Percentiles rank a stretch among this genome's conserved stretches.
phyloP scores from a whole-genome alignment of 2,888 invertebrate genomes.

The Alentia gelatinosa region DNA sequence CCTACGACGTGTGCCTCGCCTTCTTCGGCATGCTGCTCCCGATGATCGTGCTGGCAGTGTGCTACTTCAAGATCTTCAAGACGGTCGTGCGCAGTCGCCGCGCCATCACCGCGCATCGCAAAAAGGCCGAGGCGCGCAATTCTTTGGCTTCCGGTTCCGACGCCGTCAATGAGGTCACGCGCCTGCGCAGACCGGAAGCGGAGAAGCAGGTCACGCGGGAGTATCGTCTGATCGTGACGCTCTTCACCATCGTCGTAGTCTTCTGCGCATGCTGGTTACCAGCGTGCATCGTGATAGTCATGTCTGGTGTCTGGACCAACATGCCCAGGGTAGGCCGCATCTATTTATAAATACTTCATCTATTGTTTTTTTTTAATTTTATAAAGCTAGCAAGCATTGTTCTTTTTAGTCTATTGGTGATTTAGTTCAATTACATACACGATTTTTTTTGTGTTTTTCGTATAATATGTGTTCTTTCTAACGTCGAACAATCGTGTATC shows the following conservation, averaged over 20 bases:
- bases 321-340: not conserved
- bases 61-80: slow-evolving; percentile 58
- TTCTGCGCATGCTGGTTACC: slow-evolving; percentile 48
- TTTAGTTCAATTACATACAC: too few species aligned
- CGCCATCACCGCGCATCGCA: not conserved
- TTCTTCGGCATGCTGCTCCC: slow-evolving; percentile 60
- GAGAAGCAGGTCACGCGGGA: slow-evolving; percentile 44
- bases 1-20: slow-evolving; percentile 57
- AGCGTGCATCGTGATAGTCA: not conserved
- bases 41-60: slow-evolving; percentile 55
- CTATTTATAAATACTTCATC: too few species aligned
- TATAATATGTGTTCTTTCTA: too few species aligned
- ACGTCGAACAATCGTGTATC: too few species aligned
- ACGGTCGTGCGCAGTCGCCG: not conserved
- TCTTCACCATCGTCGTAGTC: slow-evolving; percentile 50
- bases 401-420: too few species aligned
- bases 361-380: too few species aligned
- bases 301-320: not conserved
- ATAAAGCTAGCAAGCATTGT: too few species aligned
- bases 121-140: not conserved
- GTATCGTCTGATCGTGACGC: slow-evolving; percentile 38
- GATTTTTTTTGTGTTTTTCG: too few species aligned
- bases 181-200: not conserved
- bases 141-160: not conserved
- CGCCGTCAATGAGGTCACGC: not conserved